phyloP scores from a whole-genome alignment of 2,113 vertebrate species.

The Gobiocypris rarus region DNA sequence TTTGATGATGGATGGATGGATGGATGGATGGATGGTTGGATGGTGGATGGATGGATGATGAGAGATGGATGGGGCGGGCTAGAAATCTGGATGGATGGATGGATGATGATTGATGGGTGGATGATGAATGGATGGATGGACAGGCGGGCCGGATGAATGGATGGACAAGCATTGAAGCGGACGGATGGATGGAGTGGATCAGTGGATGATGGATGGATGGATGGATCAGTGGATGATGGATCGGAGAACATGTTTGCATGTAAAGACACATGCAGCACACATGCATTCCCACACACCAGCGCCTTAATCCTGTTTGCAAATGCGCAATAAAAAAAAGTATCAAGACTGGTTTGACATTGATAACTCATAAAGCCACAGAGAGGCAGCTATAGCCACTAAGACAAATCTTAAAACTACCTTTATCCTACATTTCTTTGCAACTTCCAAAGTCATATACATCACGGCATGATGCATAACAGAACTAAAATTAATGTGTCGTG shows the following conservation, averaged over 20 bases:
- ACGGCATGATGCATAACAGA: not conserved
- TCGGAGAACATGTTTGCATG: not conserved
- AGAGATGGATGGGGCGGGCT: no score
- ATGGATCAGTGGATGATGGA: no score
- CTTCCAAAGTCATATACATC: not conserved
- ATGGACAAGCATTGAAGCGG: no score
- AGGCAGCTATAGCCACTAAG: not conserved
- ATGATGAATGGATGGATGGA: no score
- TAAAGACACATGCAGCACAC: not conserved
- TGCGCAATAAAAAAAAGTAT: not conserved
- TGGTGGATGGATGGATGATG: no score
- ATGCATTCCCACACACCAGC: not conserved
- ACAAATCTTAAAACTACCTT: not conserved
- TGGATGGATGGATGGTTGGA: no score
- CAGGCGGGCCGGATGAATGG: no score
- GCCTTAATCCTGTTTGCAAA: conserved; percentile 13
- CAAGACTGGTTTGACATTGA: conserved; percentile 5
- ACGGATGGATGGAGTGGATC: no score
- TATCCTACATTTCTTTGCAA: not conserved
- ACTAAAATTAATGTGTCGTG: conserved; percentile 5
- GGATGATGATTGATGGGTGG: no score
- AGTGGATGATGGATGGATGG: no score
- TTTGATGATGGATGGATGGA: no score
- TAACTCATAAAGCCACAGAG: conserved; percentile 11
- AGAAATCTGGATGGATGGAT: no score